Evolutionary conservation across 2,113 vertebrate genomes (phyloP), one percentile per base, ranked within the genome.

Genomic region (Chamaetylas fuelleborni): DNA sequence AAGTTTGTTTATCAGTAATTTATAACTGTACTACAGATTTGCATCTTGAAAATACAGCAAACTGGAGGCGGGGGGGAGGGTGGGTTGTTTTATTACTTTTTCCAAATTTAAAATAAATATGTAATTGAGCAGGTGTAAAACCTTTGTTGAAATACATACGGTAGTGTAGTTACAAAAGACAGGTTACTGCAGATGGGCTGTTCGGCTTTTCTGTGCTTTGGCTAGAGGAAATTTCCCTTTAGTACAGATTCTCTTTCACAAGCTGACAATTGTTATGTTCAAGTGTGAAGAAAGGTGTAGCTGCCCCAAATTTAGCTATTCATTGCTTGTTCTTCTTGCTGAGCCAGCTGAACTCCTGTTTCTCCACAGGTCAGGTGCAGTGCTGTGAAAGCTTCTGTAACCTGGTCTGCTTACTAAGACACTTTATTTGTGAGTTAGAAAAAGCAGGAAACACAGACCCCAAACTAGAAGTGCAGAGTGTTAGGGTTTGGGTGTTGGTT

Each of bases 31-130:
- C 50, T 66, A 12, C 8, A 78, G 60, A 19, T 79, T 76, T 85
- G 34, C 14, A 34, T 80, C n/a, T 89, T 89, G 64, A 92, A 88
- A 90, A 80, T 66, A 31, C 10, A 78, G 12, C 11, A 67, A 36
- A 11, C 4, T 4, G 6, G 13, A 14, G 19, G 19, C 4, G 23
- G 3, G 1, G 12, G 2, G 9, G 66, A n/a, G 14, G 5, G 3
- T 17, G 1, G 3, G 9, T 17, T 26, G 12, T 57, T 67, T 61
- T 42, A 26, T 61, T 82, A 26, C 42, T 47, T 76, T 84, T 72
- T 29, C 38, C 22, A 31, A 47, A 8, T 40, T 14, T 53, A 90
- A 86, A 92, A 54, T 34, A 76, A 80, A 58, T 18, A 57, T 31
- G 12, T 66, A 33, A 67, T 38, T 80, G 34, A 73, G 28, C 60